Percentiles rank a stretch among this genome's conserved stretches.
These are phyloP conservation scores for Amia ocellicauda DNA, from an alignment of 2,113 vertebrate genomes.

Conservation along the genomic window DNA sequence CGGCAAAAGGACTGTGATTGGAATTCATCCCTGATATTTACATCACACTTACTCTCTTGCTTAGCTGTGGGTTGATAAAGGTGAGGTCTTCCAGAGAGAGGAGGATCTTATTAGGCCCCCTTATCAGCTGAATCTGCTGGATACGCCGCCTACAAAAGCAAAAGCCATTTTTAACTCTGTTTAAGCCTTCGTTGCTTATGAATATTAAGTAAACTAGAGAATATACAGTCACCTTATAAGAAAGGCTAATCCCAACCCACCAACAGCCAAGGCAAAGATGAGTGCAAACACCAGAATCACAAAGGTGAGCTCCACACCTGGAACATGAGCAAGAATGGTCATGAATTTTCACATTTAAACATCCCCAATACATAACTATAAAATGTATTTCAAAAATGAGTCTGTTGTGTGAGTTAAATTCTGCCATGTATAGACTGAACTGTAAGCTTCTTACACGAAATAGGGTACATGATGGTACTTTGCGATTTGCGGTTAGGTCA, in stretches of 20 bases:
- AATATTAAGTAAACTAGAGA: not conserved
- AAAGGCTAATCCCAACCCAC: slow-evolving; percentile 58
- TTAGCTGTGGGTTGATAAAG: slow-evolving; percentile 82
- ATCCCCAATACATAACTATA: not conserved
- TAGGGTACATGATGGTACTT: too few relatives aligned
- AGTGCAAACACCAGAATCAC: slow-evolving; percentile 62
- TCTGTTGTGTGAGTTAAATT: too few relatives aligned
- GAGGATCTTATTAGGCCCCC: slow-evolving; percentile 80
- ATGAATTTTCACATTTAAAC: not conserved
- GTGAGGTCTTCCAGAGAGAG: slow-evolving; percentile 79
- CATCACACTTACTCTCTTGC: slow-evolving; percentile 65
- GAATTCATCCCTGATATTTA: too few relatives aligned
- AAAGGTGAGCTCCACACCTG: slow-evolving; percentile 69
- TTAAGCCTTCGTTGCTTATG: not conserved
- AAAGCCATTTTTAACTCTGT: too few relatives aligned
- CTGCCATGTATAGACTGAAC: too few relatives aligned
- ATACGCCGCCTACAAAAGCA: slow-evolving; percentile 63
- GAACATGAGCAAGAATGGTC: slow-evolving; percentile 1
- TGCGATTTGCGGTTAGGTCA: too few relatives aligned
- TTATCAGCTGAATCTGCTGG: slow-evolving; percentile 80
- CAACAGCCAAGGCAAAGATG: slow-evolving; percentile 58
- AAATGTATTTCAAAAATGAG: not conserved
- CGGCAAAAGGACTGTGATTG: too few relatives aligned
- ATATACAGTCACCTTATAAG: slow-evolving; percentile 71
- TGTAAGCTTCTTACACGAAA: too few relatives aligned